A percentile compares a stretch with the other conserved stretches of the same genome.
These are phyloP conservation scores for Cerceris rybyensis DNA, from an alignment of 2,888 invertebrate species.

Conservation along the genomic window DNA sequence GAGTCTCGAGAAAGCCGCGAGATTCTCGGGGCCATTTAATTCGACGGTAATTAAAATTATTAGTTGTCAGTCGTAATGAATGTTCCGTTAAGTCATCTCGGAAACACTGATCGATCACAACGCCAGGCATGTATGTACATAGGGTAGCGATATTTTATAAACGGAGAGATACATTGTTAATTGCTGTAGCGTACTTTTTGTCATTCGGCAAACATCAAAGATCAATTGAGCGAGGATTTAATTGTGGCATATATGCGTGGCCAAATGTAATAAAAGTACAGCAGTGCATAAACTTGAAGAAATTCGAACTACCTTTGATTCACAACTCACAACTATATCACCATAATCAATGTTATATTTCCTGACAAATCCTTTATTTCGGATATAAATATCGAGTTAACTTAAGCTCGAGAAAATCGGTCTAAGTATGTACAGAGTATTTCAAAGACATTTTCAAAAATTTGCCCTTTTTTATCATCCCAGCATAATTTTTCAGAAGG, in stretches of 20 bases:
- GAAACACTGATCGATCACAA: constrained; percentile 39
- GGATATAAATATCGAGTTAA: neutral
- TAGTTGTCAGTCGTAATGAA: constrained; percentile 36
- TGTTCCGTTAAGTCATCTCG: constrained; percentile 49
- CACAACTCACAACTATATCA: neutral
- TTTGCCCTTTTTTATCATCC: too few species aligned
- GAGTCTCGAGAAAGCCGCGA: neutral
- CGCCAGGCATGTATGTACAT: constrained; percentile 68
- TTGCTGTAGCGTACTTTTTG: constrained; percentile 67
- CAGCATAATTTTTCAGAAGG: too few species aligned
- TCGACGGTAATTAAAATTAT: constrained; percentile 14
- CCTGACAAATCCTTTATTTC: too few species aligned
- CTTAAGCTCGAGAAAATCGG: too few species aligned
- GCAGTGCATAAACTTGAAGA: constrained; percentile 56
- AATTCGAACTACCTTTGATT: neutral
- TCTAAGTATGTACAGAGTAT: too few species aligned
- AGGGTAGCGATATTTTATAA: constrained; percentile 72
- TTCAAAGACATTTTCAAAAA: too few species aligned
- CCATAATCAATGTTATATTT: neutral
- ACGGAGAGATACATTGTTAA: constrained; percentile 65
- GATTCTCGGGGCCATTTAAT: neutral
- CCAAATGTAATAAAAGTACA: constrained; percentile 72
- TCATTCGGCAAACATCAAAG: constrained; percentile 53
- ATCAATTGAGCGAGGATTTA: constrained; percentile 58
- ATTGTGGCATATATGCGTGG: constrained; percentile 61